These are phyloP conservation scores for Lutraria rhynchaena DNA, from an alignment of 1,140 invertebrate species.

Conservation along the genomic window DNA sequence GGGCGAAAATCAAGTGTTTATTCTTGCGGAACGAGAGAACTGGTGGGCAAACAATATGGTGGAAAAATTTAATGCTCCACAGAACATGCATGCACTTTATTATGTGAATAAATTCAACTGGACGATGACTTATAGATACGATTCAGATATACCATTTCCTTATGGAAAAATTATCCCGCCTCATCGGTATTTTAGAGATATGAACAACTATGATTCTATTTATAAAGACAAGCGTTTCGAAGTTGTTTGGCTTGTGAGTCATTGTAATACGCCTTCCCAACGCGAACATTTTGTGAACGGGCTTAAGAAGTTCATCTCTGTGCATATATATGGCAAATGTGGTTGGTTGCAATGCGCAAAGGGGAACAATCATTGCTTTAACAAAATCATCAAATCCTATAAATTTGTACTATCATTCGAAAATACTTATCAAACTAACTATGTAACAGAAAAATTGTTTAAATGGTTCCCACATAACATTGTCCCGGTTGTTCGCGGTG, in stretches of 20 bases:
- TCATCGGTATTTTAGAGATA: neutral
- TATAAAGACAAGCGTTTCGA: conserved; percentile 62
- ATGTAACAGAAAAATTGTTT: conserved; percentile 98
- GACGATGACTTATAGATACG: conserved; percentile 70
- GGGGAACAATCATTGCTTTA: neutral
- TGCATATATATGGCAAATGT: conserved; percentile 88
- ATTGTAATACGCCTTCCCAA: conserved; percentile 84
- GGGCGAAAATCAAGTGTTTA: conserved; percentile 14
- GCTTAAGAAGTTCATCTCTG: conserved; percentile 83
- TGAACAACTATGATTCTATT: conserved; percentile 54
- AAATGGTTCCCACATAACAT: conserved; percentile 18
- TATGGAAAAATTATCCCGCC: conserved; percentile 53
- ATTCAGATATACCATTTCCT: conserved; percentile 66
- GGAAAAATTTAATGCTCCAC: neutral
- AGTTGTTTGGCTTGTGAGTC: conserved; percentile 86
- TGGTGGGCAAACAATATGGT: neutral
- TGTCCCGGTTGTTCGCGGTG: conserved; percentile 26
- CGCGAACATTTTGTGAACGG: conserved; percentile 84
- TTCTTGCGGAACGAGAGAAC: conserved; percentile 17
- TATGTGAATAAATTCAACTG: conserved; percentile 63
- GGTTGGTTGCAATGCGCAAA: conserved; percentile 3
- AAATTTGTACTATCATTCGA: conserved; percentile 81
- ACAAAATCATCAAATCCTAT: conserved; percentile 37
- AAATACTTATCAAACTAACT: conserved; percentile 97
- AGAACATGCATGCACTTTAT: neutral